A percentile compares a stretch with the other conserved stretches of the same genome.
Conservation (phyloP, 2,888 invertebrate genomes). For the Polylopha cassiicola region DNA sequence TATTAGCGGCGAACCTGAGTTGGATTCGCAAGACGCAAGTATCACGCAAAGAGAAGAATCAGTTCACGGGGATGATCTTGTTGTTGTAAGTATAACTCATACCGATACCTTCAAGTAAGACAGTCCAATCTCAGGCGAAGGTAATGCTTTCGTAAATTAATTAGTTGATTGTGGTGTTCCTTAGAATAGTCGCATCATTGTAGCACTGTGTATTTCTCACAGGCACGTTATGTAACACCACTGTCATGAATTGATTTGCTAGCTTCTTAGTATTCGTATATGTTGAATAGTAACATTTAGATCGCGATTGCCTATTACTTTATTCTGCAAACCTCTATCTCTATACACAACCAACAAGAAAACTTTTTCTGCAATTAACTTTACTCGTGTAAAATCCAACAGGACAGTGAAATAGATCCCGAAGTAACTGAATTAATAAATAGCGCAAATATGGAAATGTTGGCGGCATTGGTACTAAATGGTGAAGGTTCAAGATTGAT, state of each 20-base stretch:
- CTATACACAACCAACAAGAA: constrained; percentile 7
- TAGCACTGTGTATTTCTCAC: constrained; percentile 65
- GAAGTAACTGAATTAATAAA: constrained; percentile 82
- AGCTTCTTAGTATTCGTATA: constrained; percentile 63
- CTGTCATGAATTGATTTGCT: constrained; percentile 68
- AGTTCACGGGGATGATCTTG: constrained; percentile 56
- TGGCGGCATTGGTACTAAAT: constrained; percentile 91
- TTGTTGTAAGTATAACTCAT: constrained; percentile 66
- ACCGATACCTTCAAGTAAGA: constrained; percentile 47
- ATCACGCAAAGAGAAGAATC: constrained; percentile 56
- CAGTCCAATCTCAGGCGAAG: constrained; percentile 49
- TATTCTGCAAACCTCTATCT: constrained; percentile 3
- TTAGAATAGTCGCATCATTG: constrained; percentile 67
- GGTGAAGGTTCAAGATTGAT: constrained; percentile 89
- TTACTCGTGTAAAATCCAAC: constrained; percentile 30
- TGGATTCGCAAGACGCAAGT: constrained; percentile 72
- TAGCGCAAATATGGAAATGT: constrained; percentile 90
- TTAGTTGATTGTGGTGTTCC: constrained; percentile 66
- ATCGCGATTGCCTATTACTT: constrained; percentile 46
- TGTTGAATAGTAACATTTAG: constrained; percentile 41
- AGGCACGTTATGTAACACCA: constrained; percentile 62
- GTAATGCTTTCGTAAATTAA: constrained; percentile 57
- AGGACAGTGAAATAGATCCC: constrained; percentile 77
- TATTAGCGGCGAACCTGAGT: constrained; percentile 65
- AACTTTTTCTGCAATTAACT: constrained; percentile 10